Conservation (phyloP, 2,797 vertebrate genomes). For the Sebastes hopkinsi region DNA sequence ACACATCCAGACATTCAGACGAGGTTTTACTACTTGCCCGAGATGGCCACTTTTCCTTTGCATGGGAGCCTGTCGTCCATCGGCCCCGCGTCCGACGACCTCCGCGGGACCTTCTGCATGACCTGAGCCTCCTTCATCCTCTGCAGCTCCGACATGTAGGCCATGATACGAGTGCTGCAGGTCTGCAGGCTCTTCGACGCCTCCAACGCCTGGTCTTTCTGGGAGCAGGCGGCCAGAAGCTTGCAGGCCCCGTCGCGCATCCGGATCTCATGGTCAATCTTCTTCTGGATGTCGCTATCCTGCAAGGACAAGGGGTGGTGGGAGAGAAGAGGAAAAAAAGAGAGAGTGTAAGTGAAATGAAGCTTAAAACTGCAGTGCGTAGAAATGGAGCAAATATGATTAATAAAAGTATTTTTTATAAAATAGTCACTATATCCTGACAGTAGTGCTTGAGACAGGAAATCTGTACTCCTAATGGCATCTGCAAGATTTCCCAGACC, state of each 20-base stretch:
- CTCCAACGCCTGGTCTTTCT: slow-evolving; percentile 91
- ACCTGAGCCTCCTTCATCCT: slow-evolving; percentile 93
- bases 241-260: slow-evolving; percentile 94
- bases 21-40: slow-evolving; percentile 77
- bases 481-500: background rate
- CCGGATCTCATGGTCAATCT: slow-evolving; percentile 94
- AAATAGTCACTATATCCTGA: background rate
- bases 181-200: slow-evolving; percentile 92
- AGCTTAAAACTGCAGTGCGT: background rate
- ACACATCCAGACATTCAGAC: background rate
- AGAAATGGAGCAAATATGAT: no score
- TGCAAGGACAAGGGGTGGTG: slow-evolving; percentile 45
- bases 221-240: slow-evolving; percentile 91
- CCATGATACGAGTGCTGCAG: slow-evolving; percentile 91
- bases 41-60: slow-evolving; percentile 91
- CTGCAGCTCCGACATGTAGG: slow-evolving; percentile 94
- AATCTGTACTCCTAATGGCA: background rate
- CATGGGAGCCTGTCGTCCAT: slow-evolving; percentile 87
- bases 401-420: background rate
- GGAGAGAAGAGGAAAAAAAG: background rate
- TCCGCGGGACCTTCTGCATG: slow-evolving; percentile 85
- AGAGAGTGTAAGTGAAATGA: background rate
- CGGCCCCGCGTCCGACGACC: slow-evolving; percentile 87
- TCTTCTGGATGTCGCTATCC: slow-evolving; percentile 94
- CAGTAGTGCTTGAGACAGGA: background rate